Conservation (phyloP, 2,797 vertebrate genomes). For the Hypotaenidia philippensis region DNA sequence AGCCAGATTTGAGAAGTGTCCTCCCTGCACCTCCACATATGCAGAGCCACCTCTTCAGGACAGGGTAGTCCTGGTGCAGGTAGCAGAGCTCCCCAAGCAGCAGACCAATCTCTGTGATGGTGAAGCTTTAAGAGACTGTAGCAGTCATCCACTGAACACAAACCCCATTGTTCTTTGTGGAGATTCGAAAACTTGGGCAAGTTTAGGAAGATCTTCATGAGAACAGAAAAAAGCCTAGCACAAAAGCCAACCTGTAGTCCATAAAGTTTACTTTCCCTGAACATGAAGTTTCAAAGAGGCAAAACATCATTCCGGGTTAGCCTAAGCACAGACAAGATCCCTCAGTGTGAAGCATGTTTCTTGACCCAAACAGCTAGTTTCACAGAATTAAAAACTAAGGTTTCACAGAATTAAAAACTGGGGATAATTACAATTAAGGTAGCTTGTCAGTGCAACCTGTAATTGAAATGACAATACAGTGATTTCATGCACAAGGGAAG, state of each 20-base stretch:
- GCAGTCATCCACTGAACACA: background rate
- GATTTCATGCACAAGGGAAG: background rate
- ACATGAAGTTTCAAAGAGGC: background rate
- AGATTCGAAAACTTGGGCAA: background rate
- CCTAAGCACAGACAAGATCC: background rate
- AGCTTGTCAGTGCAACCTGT: background rate
- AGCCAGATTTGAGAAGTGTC: background rate
- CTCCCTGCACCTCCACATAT: background rate
- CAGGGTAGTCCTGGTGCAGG: rapidly evolving
- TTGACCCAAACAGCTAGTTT: background rate
- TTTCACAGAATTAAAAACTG: background rate
- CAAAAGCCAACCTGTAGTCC: background rate
- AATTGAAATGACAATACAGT: background rate
- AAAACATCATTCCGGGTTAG: background rate
- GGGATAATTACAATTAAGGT: background rate
- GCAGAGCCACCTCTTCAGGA: background rate
- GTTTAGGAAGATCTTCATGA: background rate
- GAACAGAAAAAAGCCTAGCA: background rate
- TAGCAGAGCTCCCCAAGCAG: background rate
- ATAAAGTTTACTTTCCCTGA: background rate
- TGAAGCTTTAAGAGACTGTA: background rate
- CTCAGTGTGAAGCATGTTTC: background rate
- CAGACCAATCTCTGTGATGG: background rate
- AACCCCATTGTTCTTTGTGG: background rate
- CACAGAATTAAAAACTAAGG: background rate